Base-by-base conservation (phyloP, 2,113 vertebrate genomes). In the Indicator indicator region DNA sequence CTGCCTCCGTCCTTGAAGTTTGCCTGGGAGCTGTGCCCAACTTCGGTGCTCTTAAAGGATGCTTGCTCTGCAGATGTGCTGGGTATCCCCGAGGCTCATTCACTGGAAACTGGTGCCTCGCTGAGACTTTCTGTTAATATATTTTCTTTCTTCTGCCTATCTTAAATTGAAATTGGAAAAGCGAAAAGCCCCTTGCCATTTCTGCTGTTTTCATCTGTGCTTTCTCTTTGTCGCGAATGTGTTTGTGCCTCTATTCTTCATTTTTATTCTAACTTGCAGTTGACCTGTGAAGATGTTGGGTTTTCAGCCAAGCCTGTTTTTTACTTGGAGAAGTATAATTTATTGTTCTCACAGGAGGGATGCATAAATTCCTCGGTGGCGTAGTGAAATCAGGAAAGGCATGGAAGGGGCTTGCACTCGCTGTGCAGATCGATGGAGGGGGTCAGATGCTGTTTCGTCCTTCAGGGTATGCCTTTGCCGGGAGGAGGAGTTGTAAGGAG, bases 1-100 rank as follows among this genome's bases (percentile, higher is more conserved):
- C 40, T 48, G 48, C 72, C 75, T 63, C 33, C 11, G 19, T 36
- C 48, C 69, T 62, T 92, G 83, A 92, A 97, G 94, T 97, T 96
- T 88, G 58, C 72, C 27, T 40, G 36, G n/a, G 60, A 72, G 70
- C 67, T 48, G 64, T 40, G 59, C 73, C 38, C 54, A 79, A 91
- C 78, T 97, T 89, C 16, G 16, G 17, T 46, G 62, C 63, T 86
- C 60, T n/a, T 4, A 48, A 5, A 27, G 79, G 69, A 89, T 59
- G 42, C 15, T 76, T 40, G 12, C 16, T 5, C 12, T 28, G 32
- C 6, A 20, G 15, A 40, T 3, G 48, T 28, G 23, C 28, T n/a
- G 40, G 30, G 54, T 56, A 52, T 23, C 11, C 11, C 7, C 5
- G 16, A 40, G 6, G 33, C 42, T 30, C 14, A 18, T 52, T 6